Conservation (phyloP, 2,888 invertebrate species). For the Meteorus cinctellus region DNA sequence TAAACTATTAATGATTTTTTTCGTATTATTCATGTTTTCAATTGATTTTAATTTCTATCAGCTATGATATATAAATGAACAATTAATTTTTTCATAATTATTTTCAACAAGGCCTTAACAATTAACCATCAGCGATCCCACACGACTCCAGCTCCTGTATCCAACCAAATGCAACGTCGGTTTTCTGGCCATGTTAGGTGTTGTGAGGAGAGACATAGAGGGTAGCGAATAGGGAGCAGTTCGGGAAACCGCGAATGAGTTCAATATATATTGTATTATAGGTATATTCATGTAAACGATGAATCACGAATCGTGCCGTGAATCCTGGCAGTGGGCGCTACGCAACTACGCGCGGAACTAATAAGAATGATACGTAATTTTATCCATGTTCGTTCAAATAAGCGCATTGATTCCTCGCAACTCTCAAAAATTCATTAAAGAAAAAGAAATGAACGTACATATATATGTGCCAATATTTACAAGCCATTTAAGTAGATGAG, state of each 20-base stretch:
- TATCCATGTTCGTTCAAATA: background rate
- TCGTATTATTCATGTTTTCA: constrained; percentile 1
- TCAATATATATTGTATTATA: background rate
- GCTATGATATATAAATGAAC: background rate
- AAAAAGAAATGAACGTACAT: background rate
- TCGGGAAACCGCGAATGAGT: constrained; percentile 21
- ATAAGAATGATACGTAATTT: background rate
- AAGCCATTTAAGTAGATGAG: background rate
- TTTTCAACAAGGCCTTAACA: constrained; percentile 20
- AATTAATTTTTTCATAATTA: constrained; percentile 2
- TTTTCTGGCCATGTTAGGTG: constrained; percentile 41
- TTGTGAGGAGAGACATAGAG: constrained; percentile 25
- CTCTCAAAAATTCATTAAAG: background rate
- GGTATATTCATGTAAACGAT: constrained; percentile 31
- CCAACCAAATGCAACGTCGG: constrained; percentile 21
- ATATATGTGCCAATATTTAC: background rate
- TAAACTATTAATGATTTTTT: constrained; percentile 1
- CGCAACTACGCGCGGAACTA: background rate
- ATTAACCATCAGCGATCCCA: constrained; percentile 50
- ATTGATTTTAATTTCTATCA: background rate
- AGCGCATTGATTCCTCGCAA: background rate
- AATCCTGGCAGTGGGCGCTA: constrained; percentile 59
- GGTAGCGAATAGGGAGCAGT: constrained; percentile 14
- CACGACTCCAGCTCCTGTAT: constrained; percentile 54
- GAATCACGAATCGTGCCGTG: constrained; percentile 46